A percentile compares a stretch with the other conserved stretches of the same genome.
phyloP scores from a whole-genome alignment of 2,797 vertebrate genomes.

The Tinamus major region DNA sequence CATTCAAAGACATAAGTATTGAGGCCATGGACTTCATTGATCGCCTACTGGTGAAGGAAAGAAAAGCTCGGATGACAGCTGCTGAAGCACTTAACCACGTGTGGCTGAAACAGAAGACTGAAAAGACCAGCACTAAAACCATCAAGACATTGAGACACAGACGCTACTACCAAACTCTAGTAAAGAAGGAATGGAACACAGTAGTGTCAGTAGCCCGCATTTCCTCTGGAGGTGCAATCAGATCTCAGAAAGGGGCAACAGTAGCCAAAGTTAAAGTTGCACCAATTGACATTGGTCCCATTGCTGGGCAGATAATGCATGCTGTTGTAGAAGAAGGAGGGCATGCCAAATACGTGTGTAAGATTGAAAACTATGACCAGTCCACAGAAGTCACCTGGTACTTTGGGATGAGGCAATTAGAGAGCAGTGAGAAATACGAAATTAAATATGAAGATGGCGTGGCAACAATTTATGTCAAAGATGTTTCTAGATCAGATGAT shows the following conservation, averaged over 20 bases:
- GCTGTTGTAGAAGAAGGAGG: conserved; percentile 88
- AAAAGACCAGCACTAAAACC: conserved; percentile 87
- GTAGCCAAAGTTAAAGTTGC: conserved; percentile 97
- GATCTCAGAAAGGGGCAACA: conserved; percentile 91
- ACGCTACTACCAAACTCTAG: conserved; percentile 93
- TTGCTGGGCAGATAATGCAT: conserved; percentile 91
- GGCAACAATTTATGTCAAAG: conserved; percentile 91
- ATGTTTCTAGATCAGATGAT: conserved; percentile 91
- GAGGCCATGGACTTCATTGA: conserved; percentile 97
- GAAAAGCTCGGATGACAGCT: conserved; percentile 95
- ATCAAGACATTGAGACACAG: conserved; percentile 92
- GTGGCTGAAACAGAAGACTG: conserved; percentile 90
- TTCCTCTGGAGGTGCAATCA: conserved; percentile 91
- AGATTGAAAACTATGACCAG: conserved; percentile 96
- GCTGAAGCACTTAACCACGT: conserved; percentile 91
- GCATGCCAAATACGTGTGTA: conserved; percentile 90
- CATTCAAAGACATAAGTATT: conserved; percentile 90
- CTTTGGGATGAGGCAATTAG: conserved; percentile 94
- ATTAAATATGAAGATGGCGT: conserved; percentile 94
- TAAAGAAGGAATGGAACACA: conserved; percentile 94
- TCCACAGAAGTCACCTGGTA: conserved; percentile 97
- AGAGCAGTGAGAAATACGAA: conserved; percentile 91
- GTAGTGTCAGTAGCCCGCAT: conserved; percentile 94
- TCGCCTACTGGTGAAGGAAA: conserved; percentile 94
- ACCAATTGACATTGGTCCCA: conserved; percentile 94